These are phyloP conservation scores for Falco peregrinus DNA, from an alignment of 2,797 vertebrate species.

Conservation along the genomic window DNA sequence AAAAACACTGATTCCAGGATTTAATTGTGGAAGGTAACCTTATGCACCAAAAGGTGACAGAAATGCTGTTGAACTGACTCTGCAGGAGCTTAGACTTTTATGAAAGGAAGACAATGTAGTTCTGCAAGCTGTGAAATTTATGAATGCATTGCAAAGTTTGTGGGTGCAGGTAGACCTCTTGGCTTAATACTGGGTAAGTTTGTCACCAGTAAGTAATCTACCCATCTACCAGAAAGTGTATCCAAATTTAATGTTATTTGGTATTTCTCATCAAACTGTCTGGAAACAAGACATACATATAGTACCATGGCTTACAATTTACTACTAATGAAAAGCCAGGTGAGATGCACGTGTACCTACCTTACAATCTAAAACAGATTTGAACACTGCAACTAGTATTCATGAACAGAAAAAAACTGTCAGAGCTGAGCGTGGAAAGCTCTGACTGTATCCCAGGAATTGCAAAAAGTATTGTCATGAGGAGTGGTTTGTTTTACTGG, in stretches of 20 bases:
- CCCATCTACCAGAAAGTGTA: neutral
- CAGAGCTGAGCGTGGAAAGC: neutral
- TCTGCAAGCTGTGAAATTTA: neutral
- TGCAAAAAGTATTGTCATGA: neutral
- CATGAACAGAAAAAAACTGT: neutral
- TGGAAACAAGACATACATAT: neutral
- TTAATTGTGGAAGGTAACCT: neutral
- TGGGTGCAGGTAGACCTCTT: neutral
- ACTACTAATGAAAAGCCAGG: neutral
- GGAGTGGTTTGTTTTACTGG: neutral
- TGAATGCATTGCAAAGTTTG: rapidly evolving
- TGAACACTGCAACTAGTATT: neutral
- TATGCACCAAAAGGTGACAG: neutral
- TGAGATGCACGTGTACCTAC: neutral
- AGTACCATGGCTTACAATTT: neutral
- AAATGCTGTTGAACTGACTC: neutral
- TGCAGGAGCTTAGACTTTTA: neutral
- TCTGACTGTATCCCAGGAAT: neutral
- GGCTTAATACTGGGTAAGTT: neutral
- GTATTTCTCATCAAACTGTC: neutral
- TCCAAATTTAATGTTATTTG: neutral
- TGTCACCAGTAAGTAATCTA: neutral
- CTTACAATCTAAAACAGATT: neutral
- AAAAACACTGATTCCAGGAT: too few species aligned
- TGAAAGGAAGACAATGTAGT: neutral